Evolutionary conservation across 1,140 invertebrate species (phyloP).

Genomic region (Bicyclus anynana): DNA sequence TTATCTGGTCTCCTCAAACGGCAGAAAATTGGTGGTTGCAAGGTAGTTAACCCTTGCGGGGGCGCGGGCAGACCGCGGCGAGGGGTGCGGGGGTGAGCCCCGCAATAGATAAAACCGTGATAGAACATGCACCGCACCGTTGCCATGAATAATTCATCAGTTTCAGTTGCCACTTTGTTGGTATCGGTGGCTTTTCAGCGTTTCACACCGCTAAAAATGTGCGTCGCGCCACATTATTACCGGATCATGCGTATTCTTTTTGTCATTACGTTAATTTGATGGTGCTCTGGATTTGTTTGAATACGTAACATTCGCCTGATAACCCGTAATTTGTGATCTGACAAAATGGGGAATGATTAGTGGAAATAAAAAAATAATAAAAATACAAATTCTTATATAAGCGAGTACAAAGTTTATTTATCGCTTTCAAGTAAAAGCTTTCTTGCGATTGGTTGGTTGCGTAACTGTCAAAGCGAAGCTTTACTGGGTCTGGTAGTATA

Average conservation of each 20-base stretch:
- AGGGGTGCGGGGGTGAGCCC: constrained; percentile 41
- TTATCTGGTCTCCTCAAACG: constrained; percentile 73
- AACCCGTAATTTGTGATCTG: not conserved
- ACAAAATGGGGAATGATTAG: no score
- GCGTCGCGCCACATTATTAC: constrained; percentile 65
- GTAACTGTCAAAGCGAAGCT: no score
- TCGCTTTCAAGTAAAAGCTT: no score
- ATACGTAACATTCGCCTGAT: not conserved
- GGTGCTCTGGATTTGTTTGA: constrained; percentile 9
- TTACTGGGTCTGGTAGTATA: no score
- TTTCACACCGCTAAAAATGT: constrained; percentile 71
- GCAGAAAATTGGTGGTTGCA: constrained; percentile 70
- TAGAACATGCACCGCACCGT: constrained; percentile 75
- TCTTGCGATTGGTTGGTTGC: no score
- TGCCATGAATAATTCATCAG: constrained; percentile 75
- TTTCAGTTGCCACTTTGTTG: constrained; percentile 75
- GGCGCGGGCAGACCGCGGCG: constrained; percentile 13
- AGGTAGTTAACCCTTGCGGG: constrained; percentile 73
- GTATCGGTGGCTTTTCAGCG: constrained; percentile 74
- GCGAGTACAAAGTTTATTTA: no score
- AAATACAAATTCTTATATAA: no score
- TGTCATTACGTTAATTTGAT: constrained; percentile 20
- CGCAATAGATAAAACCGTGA: constrained; percentile 77
- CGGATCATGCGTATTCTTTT: constrained; percentile 37
- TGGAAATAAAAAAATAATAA: no score